These are phyloP conservation scores for Malurus splendens DNA, from an alignment of 2,797 vertebrate genomes.

Conservation along the genomic window DNA sequence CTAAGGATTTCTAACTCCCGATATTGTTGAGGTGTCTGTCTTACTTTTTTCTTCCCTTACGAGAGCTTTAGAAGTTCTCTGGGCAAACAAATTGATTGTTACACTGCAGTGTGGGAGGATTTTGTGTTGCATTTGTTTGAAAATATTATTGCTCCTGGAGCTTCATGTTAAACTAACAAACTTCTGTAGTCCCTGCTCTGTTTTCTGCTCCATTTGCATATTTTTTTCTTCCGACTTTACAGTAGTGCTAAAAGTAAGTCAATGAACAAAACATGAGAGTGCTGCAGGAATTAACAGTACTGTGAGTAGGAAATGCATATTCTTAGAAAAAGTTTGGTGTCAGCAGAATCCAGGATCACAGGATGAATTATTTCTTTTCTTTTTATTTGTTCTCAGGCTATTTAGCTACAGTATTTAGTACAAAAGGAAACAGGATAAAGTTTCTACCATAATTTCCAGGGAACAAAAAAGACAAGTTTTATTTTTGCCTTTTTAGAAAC, in stretches of 20 bases:
- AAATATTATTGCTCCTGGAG: conserved; percentile 12
- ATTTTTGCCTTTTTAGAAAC: background rate
- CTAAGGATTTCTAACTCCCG: background rate
- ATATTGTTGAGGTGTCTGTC: background rate
- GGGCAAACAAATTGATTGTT: conserved; percentile 48
- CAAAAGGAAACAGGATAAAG: background rate
- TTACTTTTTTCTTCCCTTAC: background rate
- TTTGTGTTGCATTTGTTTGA: conserved; percentile 32
- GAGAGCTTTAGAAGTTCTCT: conserved; percentile 33
- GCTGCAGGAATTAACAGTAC: conserved; percentile 21
- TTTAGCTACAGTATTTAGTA: background rate
- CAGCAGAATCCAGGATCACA: conserved; percentile 15
- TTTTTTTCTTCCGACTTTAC: background rate
- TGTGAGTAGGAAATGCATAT: background rate
- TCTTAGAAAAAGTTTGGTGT: conserved; percentile 8
- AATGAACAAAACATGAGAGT: background rate
- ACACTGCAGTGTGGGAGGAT: conserved; percentile 2
- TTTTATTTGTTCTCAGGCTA: background rate
- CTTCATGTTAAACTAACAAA: background rate
- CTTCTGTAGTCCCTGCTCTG: background rate
- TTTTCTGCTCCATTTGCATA: background rate
- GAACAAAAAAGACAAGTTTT: background rate
- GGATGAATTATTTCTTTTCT: background rate
- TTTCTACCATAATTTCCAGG: background rate
- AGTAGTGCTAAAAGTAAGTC: background rate